Evolutionary conservation across 2,888 invertebrate genomes (phyloP), one percentile per base, ranked within the genome.

Genomic region (Lottia scabra): DNA sequence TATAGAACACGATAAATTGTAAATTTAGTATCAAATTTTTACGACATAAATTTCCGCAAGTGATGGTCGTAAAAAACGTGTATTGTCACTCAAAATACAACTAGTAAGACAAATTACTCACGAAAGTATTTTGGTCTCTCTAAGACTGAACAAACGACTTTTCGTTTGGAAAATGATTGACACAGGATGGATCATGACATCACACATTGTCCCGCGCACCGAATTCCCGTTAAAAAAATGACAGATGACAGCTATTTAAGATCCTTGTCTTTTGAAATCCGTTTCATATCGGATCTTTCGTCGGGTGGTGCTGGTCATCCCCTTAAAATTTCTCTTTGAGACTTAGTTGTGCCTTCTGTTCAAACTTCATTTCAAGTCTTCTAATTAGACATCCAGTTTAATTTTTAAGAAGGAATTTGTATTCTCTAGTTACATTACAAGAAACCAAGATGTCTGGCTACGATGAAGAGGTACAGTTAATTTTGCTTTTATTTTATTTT

Each of bases 241-340:
- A 38, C 38, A 38, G 38, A 38, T 38, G 38, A 38, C 38, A 38
- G 10, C 38, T 38, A 38, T 38, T 38, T 38, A 38, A 38, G 38
- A 38, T 38, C 38, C 38, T 38, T 8, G 38, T 38, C 8, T 38
- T 38, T 38, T 38, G 38, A 38, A 38, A 38, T 8, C 3, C 38
- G 10, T 38, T 38, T 38, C 38, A 38, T 38, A 38, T 38, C 38
- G 38, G 38, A 38, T 38, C 38, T 56, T 56, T 56, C 56, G 19
- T 56, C 16, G 56, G 56, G 56, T 19, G 19, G 56, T 56, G 56
- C 56, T 56, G 56, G 56, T 56, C 56, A 23, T 56, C 56, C 56
- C 56, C 56, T 23, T 6, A 6, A 38, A 38, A 38, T 56, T 56
- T 56, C 56, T 56, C 56, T 19, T 13, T 19, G 56, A 56, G 56